phyloP scores from a whole-genome alignment of 2,113 vertebrate species.

The Craseonycteris thonglongyai region DNA sequence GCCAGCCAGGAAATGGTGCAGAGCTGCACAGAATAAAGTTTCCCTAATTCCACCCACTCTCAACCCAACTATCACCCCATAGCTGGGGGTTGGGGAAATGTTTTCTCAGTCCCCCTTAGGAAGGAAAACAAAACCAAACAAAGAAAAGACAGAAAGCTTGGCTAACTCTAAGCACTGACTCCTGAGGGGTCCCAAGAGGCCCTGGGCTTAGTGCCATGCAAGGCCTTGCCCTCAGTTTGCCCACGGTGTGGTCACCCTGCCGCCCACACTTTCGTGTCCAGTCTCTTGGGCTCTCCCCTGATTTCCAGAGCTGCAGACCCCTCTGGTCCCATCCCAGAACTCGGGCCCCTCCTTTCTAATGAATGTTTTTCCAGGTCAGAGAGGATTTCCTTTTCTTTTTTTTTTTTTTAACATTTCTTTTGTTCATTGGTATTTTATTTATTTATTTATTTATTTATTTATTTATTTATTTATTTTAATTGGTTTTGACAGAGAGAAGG shows the following conservation, averaged over 20 bases:
- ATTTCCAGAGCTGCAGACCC: not conserved
- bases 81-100: not conserved
- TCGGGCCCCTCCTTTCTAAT: not conserved
- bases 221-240: not conserved
- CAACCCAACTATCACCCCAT: not conserved
- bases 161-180: not conserved
- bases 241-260: not conserved
- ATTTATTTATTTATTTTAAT: not conserved
- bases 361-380: not conserved
- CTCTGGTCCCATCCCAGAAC: no score
- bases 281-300: no score
- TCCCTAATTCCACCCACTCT: not conserved
- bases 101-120: not conserved
- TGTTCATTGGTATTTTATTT: no score
- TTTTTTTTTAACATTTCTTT: not conserved
- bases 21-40: not conserved
- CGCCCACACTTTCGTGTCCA: not conserved
- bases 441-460: not conserved
- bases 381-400: not conserved
- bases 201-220: not conserved
- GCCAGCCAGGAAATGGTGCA: not conserved
- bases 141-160: not conserved
- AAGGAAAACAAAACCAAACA: not conserved
- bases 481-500: no score
- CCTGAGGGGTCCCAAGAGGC: not conserved